Evolutionary conservation across 2,888 invertebrate genomes (phyloP).

Genomic region (Drosophila suboccidentalis): DNA sequence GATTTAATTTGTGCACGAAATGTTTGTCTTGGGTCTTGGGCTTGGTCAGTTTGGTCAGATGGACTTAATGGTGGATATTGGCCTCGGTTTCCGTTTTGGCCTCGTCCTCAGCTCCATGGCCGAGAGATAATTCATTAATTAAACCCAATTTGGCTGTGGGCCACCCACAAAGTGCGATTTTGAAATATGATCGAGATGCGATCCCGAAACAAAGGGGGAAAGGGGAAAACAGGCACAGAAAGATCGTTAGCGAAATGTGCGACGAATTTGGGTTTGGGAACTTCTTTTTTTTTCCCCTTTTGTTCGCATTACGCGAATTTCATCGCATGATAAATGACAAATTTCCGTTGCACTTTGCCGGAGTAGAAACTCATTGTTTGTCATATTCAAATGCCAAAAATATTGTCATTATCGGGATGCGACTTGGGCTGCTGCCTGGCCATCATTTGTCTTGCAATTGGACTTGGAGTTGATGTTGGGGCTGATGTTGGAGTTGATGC

Average conservation of each 20-base stretch:
- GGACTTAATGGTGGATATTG: conserved; percentile 17
- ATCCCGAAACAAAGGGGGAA: neutral
- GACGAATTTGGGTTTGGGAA: conserved; percentile 29
- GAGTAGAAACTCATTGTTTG: conserved; percentile 66
- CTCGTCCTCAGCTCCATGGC: neutral
- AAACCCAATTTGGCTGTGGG: conserved; percentile 48
- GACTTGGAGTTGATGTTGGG: conserved; percentile 43
- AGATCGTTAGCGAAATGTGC: conserved; percentile 53
- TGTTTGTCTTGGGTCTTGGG: conserved; percentile 57
- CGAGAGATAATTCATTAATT: conserved; percentile 66
- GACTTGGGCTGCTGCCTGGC: conserved; percentile 20
- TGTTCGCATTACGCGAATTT: conserved; percentile 57
- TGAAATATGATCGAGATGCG: conserved; percentile 66
- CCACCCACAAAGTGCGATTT: conserved; percentile 81
- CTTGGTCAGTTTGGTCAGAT: conserved; percentile 26
- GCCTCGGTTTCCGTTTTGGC: conserved; percentile 10
- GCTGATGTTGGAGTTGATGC: neutral
- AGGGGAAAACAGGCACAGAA: neutral
- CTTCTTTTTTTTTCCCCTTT: neutral
- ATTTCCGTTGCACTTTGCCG: conserved; percentile 77
- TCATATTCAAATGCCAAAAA: conserved; percentile 80
- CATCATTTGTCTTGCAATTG: conserved; percentile 76
- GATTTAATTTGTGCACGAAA: conserved; percentile 62
- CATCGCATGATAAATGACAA: conserved; percentile 76
- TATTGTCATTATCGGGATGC: conserved; percentile 75